These are phyloP conservation scores for Tipula lateralis DNA, from an alignment of 2,888 invertebrate species.

Conservation along the genomic window DNA sequence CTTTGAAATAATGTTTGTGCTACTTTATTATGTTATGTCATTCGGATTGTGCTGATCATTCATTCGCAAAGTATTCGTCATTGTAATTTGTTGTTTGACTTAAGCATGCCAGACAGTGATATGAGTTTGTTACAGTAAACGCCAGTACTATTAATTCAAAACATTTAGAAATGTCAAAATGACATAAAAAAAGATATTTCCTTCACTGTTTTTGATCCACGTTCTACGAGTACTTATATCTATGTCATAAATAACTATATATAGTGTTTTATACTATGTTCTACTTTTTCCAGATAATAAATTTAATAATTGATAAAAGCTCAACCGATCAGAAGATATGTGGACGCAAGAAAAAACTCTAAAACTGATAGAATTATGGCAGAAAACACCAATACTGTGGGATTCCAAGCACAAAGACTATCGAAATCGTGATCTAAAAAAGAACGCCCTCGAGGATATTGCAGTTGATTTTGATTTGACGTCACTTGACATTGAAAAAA, in stretches of 20 bases:
- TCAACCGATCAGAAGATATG: not conserved
- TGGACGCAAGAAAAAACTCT: slow-evolving; percentile 26
- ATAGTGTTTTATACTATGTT: not conserved
- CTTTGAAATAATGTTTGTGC: no score
- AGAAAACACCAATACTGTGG: not conserved
- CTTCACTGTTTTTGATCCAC: not conserved
- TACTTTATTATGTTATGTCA: no score
- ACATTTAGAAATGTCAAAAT: no score
- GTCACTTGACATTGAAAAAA: slow-evolving; percentile 8
- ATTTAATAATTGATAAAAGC: not conserved
- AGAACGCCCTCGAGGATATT: not conserved
- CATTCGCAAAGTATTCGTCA: no score
- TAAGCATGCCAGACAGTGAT: no score
- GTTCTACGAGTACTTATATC: no score
- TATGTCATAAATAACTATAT: not conserved
- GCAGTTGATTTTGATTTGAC: slow-evolving; percentile 1
- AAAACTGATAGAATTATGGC: slow-evolving; percentile 26
- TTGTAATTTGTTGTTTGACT: no score
- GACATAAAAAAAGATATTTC: no score
- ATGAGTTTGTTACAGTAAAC: no score
- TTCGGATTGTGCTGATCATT: no score
- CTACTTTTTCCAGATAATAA: not conserved
- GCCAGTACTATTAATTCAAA: no score
- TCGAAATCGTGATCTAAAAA: slow-evolving; percentile 25
- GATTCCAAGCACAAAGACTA: slow-evolving; percentile 25